A percentile compares a stretch with the other conserved stretches of the same genome.
Conservation (phyloP, 2,888 invertebrate species). For the Theretra japonica region DNA sequence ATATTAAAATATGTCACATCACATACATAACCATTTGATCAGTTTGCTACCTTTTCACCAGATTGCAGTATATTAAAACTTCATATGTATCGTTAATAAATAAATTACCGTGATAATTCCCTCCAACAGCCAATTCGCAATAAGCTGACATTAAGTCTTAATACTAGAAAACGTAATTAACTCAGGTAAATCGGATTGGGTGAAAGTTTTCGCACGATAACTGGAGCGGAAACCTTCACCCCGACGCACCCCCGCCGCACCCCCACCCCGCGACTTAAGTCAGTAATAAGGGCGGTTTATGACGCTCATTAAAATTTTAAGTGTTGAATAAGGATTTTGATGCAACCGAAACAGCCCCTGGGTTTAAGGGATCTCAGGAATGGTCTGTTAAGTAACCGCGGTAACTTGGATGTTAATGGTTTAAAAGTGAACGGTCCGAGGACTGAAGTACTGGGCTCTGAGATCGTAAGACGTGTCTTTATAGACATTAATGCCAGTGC, state of each 20-base stretch:
- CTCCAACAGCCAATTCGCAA: constrained; percentile 36
- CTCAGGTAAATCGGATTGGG: constrained; percentile 81
- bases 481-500: too few species aligned
- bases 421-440: constrained; percentile 4
- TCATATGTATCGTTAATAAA: neutral
- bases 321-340: constrained; percentile 43
- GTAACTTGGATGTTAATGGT: constrained; percentile 13
- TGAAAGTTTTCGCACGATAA: constrained; percentile 79
- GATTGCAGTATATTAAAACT: too few species aligned
- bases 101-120: neutral
- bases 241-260: constrained; percentile 38
- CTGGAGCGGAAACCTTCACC: constrained; percentile 66
- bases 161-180: constrained; percentile 80
- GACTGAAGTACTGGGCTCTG: neutral
- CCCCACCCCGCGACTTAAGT: constrained; percentile 36
- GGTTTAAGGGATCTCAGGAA: neutral
- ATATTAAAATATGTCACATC: too few species aligned
- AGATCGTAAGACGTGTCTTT: neutral
- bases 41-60: too few species aligned
- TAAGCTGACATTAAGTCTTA: constrained; percentile 51
- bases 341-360: constrained; percentile 26
- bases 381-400: constrained; percentile 16
- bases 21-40: too few species aligned
- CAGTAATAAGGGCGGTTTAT: constrained; percentile 50
- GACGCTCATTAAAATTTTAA: constrained; percentile 54